phyloP scores from a whole-genome alignment of 2,113 vertebrate species.

The Pteropus alecto region DNA sequence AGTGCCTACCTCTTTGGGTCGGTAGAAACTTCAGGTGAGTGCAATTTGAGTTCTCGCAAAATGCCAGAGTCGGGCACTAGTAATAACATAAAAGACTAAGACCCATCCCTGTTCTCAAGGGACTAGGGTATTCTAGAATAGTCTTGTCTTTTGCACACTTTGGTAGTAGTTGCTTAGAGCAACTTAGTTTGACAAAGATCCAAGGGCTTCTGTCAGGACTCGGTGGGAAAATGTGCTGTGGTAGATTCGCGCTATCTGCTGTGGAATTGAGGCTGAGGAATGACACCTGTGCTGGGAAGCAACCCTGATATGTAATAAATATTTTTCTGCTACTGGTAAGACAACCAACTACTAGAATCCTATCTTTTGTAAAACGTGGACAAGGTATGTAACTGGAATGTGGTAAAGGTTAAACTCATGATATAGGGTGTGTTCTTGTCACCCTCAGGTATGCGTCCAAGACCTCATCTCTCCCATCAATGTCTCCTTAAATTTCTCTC shows the following conservation, averaged over 20 bases:
- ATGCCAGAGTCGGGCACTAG: not conserved
- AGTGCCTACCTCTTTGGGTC: not conserved
- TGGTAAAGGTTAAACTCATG: not conserved
- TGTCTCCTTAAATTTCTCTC: slow-evolving; percentile 82
- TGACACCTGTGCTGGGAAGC: not conserved
- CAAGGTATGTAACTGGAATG: not conserved
- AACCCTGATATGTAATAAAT: too few species aligned
- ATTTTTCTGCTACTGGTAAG: not conserved
- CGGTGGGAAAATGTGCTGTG: not conserved
- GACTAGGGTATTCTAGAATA: slow-evolving; percentile 15
- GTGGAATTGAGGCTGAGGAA: not conserved
- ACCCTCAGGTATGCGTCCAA: slow-evolving; percentile 81
- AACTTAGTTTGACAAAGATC: not conserved
- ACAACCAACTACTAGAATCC: not conserved
- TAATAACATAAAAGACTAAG: not conserved
- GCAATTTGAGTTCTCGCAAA: not conserved
- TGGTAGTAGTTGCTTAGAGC: not conserved
- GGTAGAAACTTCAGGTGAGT: not conserved
- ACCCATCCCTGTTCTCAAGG: not conserved
- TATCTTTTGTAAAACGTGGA: not conserved
- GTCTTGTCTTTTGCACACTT: slow-evolving; percentile 4
- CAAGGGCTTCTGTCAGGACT: not conserved
- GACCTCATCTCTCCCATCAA: slow-evolving; percentile 84
- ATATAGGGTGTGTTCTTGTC: not conserved
- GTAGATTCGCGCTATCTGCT: not conserved